Base-by-base conservation (phyloP, 1,140 invertebrate species). In the Gryon sp. region DNA sequence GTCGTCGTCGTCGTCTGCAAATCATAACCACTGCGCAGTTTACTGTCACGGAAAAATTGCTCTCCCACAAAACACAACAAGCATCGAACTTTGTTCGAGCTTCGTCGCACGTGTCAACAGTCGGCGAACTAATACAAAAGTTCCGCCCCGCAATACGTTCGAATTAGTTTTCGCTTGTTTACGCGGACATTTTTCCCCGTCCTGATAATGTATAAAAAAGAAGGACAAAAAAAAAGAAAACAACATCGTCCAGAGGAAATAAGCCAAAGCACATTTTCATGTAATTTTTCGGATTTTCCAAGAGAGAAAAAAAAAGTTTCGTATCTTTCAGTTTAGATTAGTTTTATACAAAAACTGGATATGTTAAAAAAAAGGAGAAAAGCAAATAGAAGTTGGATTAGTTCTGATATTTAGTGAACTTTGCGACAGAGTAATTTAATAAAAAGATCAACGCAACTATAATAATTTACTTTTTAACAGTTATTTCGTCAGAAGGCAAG, bases 101-200 rank as follows among this genome's bases (percentile, higher is more conserved):
- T 32, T 34, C 36, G 26, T 36, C 19, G 55, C 66, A 45, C 55
- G 66, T 70, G 66, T 70, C 66, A 60, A 70, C 45, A 53, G 50
- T 62, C 48, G 55, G 15, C 53, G 26, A 59, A 59, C 34, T 59
- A 69, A 69, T 69, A 55, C 26, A 46, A 53, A 55, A 46, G 50
- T 46, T 55, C 50, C 14, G 30, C n/a, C n/a, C 28, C 20, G 48
- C 62, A n/a, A 46, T 55, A 48, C 63, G 52, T 50, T 50, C 41
- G 52, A 48, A 68, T 68, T 48, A 68, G 52, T 68, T 68, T 28
- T 24, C 24, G 41, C 30, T 57, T 68, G 63, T 68, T 68, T 68
- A 68, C 60, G 46, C 60, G 60, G 24, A 34, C 59, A 50, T 52
- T 65, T 52, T 52, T 65, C 34, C n/a, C n/a, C 8, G 22, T n/a